Evolutionary conservation across 2,113 vertebrate species (phyloP).

Genomic region (Poicephalus meyeri): DNA sequence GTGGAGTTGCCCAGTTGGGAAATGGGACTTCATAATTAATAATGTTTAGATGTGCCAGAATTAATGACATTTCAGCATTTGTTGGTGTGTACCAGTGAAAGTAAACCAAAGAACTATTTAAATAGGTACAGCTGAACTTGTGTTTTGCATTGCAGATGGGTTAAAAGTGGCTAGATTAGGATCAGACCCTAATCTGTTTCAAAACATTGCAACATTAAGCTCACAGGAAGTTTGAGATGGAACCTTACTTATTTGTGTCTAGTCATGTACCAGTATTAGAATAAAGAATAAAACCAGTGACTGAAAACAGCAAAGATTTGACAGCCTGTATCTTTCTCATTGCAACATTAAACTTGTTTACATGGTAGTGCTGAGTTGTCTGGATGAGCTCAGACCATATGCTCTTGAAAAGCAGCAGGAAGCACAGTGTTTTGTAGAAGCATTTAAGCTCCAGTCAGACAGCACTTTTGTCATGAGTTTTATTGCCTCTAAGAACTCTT

Average conservation of each 20-base stretch:
- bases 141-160: slow-evolving; percentile 8
- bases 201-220: not conserved
- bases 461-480: not conserved
- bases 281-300: not conserved
- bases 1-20: slow-evolving; percentile 27
- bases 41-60: slow-evolving; percentile 30
- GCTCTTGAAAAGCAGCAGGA: not conserved
- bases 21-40: slow-evolving; percentile 46
- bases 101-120: slow-evolving; percentile 60
- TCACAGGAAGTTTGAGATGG: not conserved
- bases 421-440: not conserved
- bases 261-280: not conserved
- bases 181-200: not conserved
- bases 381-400: not conserved
- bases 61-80: slow-evolving; percentile 47
- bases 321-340: not conserved
- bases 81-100: not conserved
- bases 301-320: not conserved
- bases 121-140: slow-evolving; percentile 17
- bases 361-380: not conserved
- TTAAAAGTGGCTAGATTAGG: not conserved
- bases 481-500: not conserved
- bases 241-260: not conserved
- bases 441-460: not conserved
- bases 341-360: not conserved